Percentiles rank a stretch among this genome's conserved stretches.
Conservation (phyloP, 2,888 invertebrate genomes). For the Parnassius orleans region DNA sequence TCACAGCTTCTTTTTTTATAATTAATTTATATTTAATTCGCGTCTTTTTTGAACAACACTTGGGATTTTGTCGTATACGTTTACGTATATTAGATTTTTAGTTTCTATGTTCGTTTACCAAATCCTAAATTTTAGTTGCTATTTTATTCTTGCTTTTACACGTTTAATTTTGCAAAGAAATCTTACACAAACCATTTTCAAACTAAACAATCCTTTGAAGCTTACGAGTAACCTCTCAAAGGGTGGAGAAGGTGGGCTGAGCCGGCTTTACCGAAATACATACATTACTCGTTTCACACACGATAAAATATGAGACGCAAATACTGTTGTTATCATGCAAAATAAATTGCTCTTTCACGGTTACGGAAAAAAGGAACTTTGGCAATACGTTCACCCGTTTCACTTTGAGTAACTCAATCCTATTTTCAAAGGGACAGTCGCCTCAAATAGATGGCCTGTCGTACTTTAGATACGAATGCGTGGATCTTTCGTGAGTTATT, state of each 20-base stretch:
- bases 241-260: constrained; percentile 24
- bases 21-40: too few species aligned
- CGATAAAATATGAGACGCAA: constrained; percentile 28
- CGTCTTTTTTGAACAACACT: too few species aligned
- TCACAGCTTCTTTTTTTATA: too few species aligned
- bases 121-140: too few species aligned
- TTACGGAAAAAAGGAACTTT: constrained; percentile 36
- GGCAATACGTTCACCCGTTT: constrained; percentile 34
- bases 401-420: constrained; percentile 36
- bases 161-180: too few species aligned
- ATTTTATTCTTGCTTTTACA: too few species aligned
- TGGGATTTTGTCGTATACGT: too few species aligned
- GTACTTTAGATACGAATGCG: constrained; percentile 62
- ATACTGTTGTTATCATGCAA: constrained; percentile 22
- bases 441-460: constrained; percentile 70
- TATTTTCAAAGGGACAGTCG: constrained; percentile 60
- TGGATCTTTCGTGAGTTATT: constrained; percentile 75
- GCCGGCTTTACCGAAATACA: constrained; percentile 25
- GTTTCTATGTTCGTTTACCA: too few species aligned
- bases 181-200: too few species aligned
- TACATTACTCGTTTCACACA: constrained; percentile 28
- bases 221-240: constrained; percentile 39
- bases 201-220: constrained; percentile 54
- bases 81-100: too few species aligned
- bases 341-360: constrained; percentile 22